Evolutionary conservation across 2,113 vertebrate species (phyloP).

Genomic region (Hymenochirus boettgeri): DNA sequence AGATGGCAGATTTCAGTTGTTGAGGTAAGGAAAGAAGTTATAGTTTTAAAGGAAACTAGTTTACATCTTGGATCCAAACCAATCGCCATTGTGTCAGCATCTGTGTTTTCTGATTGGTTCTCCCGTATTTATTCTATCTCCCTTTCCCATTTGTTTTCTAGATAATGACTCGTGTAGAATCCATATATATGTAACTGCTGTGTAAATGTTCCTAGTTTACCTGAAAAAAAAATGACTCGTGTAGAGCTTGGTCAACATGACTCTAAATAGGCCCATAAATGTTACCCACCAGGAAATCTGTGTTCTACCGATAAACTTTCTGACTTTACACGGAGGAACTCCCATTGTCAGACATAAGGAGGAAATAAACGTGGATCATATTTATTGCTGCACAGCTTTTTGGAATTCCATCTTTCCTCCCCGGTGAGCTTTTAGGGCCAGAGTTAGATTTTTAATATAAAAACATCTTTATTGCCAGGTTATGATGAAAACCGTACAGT

Average conservation of each 20-base stretch:
- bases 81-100: too few species aligned
- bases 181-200: too few species aligned
- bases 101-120: too few species aligned
- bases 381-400: slow-evolving; percentile 34
- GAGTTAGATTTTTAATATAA: slow-evolving; percentile 32
- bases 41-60: too few species aligned
- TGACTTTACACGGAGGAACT: slow-evolving; percentile 26
- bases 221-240: too few species aligned
- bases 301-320: slow-evolving; percentile 20
- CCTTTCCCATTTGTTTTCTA: too few species aligned
- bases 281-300: slow-evolving; percentile 23
- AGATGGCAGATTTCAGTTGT: too few species aligned
- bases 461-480: slow-evolving; percentile 18
- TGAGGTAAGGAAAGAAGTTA: too few species aligned
- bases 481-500: not conserved
- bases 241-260: not conserved
- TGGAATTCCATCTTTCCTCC: slow-evolving; percentile 30
- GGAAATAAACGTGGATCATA: slow-evolving; percentile 37
- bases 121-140: too few species aligned
- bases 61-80: too few species aligned
- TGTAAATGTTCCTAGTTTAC: too few species aligned
- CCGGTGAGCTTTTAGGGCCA: slow-evolving; percentile 21
- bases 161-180: too few species aligned
- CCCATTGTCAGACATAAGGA: slow-evolving; percentile 38
- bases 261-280: not conserved